A percentile compares a stretch with the other conserved stretches of the same genome.
Conservation (phyloP, 2,113 vertebrate genomes). For the Myodes glareolus region DNA sequence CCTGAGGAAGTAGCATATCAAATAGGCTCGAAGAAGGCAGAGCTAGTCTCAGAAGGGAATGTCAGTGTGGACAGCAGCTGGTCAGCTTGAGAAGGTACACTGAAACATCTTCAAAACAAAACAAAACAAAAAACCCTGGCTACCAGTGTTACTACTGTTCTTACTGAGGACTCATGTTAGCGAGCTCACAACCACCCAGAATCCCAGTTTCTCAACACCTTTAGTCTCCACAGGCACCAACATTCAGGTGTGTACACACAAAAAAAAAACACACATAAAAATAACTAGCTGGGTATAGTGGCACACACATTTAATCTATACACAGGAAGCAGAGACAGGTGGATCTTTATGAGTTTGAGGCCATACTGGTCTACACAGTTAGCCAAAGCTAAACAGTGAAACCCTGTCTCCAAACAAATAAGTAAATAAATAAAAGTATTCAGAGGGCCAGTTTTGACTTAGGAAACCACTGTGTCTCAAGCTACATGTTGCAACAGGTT, state of each 20-base stretch:
- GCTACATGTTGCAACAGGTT: background rate
- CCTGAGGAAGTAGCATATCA: background rate
- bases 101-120: background rate
- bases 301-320: background rate
- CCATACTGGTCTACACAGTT: background rate
- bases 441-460: background rate
- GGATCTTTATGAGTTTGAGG: background rate
- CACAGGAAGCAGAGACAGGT: background rate
- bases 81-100: background rate
- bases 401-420: background rate
- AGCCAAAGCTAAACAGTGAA: background rate
- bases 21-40: background rate
- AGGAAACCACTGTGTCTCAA: background rate
- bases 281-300: background rate
- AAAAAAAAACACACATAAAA: background rate
- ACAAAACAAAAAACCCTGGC: background rate
- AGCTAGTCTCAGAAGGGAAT: background rate
- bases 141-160: background rate
- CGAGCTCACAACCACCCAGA: background rate
- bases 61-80: background rate
- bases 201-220: background rate
- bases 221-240: background rate
- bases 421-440: background rate
- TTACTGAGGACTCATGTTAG: background rate
- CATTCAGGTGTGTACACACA: background rate